phyloP scores from a whole-genome alignment of 2,888 invertebrate genomes.

The Glyphotaelius pellucidus region DNA sequence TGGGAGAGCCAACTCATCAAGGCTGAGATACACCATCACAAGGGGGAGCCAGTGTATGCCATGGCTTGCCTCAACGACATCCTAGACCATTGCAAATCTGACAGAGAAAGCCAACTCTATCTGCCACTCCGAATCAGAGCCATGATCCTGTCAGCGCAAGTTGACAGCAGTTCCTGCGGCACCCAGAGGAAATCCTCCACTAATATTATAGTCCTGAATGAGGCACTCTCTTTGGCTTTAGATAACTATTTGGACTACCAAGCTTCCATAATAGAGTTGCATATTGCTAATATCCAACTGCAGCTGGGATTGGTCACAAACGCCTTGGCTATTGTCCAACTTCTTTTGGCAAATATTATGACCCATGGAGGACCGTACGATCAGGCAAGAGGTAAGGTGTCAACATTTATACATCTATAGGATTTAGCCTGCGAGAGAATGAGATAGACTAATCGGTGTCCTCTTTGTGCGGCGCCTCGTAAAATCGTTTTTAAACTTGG shows the following conservation, averaged over 20 bases:
- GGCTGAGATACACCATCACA: constrained; percentile 78
- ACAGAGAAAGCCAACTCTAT: constrained; percentile 76
- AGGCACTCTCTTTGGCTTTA: constrained; percentile 85
- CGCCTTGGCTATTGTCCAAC: constrained; percentile 83
- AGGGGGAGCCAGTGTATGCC: constrained; percentile 75
- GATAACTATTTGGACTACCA: constrained; percentile 88
- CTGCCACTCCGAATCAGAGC: constrained; percentile 80
- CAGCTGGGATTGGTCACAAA: constrained; percentile 87
- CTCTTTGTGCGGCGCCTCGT: no score
- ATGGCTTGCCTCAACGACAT: constrained; percentile 76
- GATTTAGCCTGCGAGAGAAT: no score
- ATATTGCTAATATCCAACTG: constrained; percentile 87
- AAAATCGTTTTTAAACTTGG: no score
- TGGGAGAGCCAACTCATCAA: constrained; percentile 81
- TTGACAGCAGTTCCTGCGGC: constrained; percentile 80
- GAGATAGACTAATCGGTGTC: no score
- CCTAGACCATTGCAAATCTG: constrained; percentile 76
- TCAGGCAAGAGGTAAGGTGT: constrained; percentile 81
- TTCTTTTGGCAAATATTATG: constrained; percentile 84
- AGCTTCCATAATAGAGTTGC: constrained; percentile 85
- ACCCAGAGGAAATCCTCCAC: constrained; percentile 74
- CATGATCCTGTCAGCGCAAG: constrained; percentile 83
- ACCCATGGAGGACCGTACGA: constrained; percentile 90
- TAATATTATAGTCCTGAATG: constrained; percentile 79
- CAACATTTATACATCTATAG: no score